Conservation (phyloP, 2,888 invertebrate genomes). For the Danaus chrysippus region DNA sequence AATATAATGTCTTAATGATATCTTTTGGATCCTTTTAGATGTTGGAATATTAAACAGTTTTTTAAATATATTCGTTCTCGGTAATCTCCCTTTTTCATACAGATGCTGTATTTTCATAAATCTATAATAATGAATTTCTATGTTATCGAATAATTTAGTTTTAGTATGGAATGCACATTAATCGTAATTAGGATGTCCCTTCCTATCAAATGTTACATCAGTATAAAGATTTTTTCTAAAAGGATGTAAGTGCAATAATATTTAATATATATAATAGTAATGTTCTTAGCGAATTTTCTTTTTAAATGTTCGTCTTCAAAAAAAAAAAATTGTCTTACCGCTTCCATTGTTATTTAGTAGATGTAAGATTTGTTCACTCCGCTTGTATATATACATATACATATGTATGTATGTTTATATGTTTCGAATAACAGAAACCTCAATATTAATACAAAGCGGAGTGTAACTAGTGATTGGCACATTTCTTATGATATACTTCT, state of each 20-base stretch:
- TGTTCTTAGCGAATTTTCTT: conserved; percentile 16
- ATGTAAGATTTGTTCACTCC: conserved; percentile 18
- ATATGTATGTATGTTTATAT: conserved; percentile 9
- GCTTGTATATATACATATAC: conserved; percentile 8
- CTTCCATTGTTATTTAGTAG: conserved; percentile 14
- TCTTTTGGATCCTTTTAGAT: too few relatives aligned
- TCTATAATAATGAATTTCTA: too few relatives aligned
- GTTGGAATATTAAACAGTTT: too few relatives aligned
- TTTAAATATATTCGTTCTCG: too few relatives aligned
- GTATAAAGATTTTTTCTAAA: background rate
- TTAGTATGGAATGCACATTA: too few relatives aligned
- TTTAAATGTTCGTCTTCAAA: conserved; percentile 18
- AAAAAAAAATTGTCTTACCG: conserved; percentile 16
- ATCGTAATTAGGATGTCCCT: too few relatives aligned
- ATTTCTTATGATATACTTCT: conserved; percentile 66
- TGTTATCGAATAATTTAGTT: too few relatives aligned
- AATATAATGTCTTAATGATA: too few relatives aligned
- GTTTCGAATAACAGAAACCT: background rate
- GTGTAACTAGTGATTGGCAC: conserved; percentile 49
- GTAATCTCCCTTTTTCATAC: too few relatives aligned
- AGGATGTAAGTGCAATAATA: conserved; percentile 7
- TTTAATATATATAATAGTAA: conserved; percentile 11
- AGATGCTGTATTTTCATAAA: too few relatives aligned
- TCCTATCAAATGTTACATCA: background rate
- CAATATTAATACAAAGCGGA: conserved; percentile 27